Evolutionary conservation across 2,797 vertebrate genomes (phyloP).

Genomic region (Bradypus variegatus): DNA sequence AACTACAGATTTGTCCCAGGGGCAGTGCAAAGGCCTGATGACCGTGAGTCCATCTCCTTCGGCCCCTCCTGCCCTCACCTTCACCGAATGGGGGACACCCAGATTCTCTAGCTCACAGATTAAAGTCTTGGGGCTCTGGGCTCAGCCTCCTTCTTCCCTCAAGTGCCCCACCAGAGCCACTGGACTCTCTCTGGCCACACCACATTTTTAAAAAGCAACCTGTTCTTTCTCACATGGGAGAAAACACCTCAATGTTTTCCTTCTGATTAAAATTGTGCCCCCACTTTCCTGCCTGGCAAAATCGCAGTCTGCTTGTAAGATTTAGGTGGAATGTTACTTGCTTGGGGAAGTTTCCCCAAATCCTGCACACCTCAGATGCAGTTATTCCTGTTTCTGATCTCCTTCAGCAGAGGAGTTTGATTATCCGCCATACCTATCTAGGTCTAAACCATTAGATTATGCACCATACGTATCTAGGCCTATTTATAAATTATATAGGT

Average conservation of each 20-base stretch:
- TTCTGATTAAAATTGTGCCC: neutral
- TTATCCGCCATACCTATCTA: neutral
- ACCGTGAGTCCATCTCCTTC: neutral
- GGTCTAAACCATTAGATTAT: neutral
- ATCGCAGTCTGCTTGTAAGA: neutral
- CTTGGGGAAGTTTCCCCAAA: neutral
- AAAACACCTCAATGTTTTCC: neutral
- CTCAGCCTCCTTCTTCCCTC: neutral
- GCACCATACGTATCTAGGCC: neutral
- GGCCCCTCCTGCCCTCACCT: neutral
- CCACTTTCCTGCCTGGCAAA: neutral
- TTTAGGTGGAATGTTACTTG: neutral
- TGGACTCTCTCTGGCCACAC: neutral
- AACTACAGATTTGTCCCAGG: neutral
- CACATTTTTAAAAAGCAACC: neutral
- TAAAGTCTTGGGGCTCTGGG: neutral
- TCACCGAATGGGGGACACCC: neutral
- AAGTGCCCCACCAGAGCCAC: accelerated
- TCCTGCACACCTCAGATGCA: neutral
- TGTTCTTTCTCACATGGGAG: neutral
- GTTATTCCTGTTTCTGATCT: neutral
- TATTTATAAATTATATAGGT: neutral
- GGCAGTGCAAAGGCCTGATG: no score
- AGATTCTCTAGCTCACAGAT: no score
- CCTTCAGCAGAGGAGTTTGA: neutral